phyloP scores from a whole-genome alignment of 2,888 invertebrate genomes.

The Lucinisca nassula region DNA sequence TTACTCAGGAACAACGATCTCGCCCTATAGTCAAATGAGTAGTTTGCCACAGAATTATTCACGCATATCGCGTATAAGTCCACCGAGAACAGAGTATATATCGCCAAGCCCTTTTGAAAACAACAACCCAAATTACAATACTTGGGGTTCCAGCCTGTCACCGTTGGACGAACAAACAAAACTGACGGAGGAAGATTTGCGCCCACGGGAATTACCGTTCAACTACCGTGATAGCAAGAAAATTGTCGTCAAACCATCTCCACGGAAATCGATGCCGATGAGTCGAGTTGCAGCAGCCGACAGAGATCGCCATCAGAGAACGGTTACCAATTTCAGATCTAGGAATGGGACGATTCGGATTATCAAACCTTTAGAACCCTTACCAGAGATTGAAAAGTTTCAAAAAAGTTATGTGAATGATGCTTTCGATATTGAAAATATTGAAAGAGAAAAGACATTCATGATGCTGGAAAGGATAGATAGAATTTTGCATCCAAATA shows the following conservation, averaged over 20 bases:
- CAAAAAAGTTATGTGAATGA: conserved; percentile 59
- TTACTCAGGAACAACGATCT: conserved; percentile 18
- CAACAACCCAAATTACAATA: conserved; percentile 45
- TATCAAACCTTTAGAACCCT: conserved; percentile 63
- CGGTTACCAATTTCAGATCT: conserved; percentile 68
- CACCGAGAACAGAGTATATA: conserved; percentile 31
- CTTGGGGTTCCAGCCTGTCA: conserved; percentile 66
- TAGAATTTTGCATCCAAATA: conserved; percentile 66
- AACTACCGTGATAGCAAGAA: conserved; percentile 61
- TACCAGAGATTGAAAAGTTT: conserved; percentile 68
- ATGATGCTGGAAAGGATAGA: conserved; percentile 71
- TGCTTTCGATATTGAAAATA: conserved; percentile 64
- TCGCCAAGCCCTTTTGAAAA: conserved; percentile 21
- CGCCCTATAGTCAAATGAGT: conserved; percentile 50
- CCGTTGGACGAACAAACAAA: conserved; percentile 63
- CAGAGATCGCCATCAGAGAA: conserved; percentile 65
- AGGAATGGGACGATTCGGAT: conserved; percentile 69
- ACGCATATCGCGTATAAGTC: conserved; percentile 49
- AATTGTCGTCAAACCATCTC: conserved; percentile 62
- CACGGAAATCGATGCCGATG: conserved; percentile 66
- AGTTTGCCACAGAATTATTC: conserved; percentile 61
- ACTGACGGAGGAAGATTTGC: conserved; percentile 60
- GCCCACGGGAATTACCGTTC: conserved; percentile 67
- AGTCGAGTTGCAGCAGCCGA: conserved; percentile 64
- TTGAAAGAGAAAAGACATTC: conserved; percentile 71